Evolutionary conservation across 1,140 invertebrate species (phyloP).

Genomic region (Zeugodacus cucurbitae): DNA sequence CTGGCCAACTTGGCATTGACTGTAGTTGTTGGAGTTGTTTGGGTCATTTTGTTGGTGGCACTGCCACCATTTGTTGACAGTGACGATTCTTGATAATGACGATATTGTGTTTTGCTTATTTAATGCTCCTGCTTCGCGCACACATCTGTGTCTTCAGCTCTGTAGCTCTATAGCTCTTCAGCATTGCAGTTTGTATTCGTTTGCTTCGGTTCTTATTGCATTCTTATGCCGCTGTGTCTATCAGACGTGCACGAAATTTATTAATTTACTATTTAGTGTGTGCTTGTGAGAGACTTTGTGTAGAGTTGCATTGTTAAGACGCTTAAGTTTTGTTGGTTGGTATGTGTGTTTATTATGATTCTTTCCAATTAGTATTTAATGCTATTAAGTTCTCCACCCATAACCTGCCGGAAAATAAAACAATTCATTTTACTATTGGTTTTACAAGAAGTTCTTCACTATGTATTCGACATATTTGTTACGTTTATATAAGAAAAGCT

Average conservation of each 20-base stretch:
- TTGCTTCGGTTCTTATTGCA: background rate
- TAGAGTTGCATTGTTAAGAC: background rate
- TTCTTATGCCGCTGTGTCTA: background rate
- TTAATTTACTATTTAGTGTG: background rate
- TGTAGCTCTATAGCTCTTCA: background rate
- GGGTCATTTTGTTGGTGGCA: conserved; percentile 29
- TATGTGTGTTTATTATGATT: background rate
- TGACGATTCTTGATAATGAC: conserved; percentile 18
- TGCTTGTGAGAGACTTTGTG: background rate
- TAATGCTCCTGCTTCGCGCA: background rate
- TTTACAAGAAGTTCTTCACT: too few species aligned
- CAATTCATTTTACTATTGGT: too few species aligned
- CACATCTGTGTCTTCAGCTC: background rate
- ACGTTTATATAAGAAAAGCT: too few species aligned
- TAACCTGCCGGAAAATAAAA: background rate
- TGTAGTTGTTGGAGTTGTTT: too few species aligned
- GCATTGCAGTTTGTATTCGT: background rate
- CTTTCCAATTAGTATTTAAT: background rate
- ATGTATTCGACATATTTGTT: too few species aligned
- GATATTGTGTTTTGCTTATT: conserved; percentile 22
- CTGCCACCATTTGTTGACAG: conserved; percentile 25
- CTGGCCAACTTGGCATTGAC: background rate
- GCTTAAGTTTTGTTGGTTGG: background rate
- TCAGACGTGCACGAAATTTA: conserved; percentile 2
- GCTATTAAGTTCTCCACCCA: background rate